Evolutionary conservation across 2,113 vertebrate species (phyloP).

Genomic region (Dicentrarchus labrax): DNA sequence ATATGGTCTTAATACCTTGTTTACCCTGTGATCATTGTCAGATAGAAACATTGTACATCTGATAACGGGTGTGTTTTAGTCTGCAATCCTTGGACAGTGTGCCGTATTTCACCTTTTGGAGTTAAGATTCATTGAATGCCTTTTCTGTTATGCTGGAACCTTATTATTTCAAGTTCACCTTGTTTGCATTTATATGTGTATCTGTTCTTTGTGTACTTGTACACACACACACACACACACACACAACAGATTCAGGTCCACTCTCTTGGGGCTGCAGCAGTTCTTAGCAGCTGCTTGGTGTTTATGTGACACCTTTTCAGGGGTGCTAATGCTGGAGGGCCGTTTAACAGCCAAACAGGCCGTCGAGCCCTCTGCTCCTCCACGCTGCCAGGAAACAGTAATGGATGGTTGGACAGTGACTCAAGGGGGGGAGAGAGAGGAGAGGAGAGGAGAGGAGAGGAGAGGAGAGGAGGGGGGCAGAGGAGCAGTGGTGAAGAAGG

Average conservation of each 20-base stretch:
- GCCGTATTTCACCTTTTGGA: no score
- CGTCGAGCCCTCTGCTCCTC: conserved; percentile 15
- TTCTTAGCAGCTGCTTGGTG: conserved; percentile 71
- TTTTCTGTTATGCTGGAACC: neutral
- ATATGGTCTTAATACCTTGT: no score
- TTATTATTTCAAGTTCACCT: conserved; percentile 12
- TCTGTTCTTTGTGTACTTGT: neutral
- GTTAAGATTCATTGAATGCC: neutral
- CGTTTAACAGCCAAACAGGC: conserved; percentile 72
- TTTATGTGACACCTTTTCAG: conserved; percentile 77
- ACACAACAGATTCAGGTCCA: neutral
- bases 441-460: neutral
- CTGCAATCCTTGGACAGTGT: no score
- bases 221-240: neutral
- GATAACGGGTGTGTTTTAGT: no score
- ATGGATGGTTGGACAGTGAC: conserved; percentile 69
- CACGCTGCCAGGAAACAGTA: conserved; percentile 62
- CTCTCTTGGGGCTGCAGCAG: conserved; percentile 40
- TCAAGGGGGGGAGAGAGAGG: neutral
- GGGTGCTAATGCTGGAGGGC: conserved; percentile 81
- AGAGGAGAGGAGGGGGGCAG: neutral
- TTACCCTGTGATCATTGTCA: no score
- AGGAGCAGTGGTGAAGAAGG: conserved; percentile 17
- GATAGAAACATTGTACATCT: no score
- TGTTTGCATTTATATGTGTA: conserved; percentile 1